Evolutionary conservation across 2,888 invertebrate species (phyloP).

Genomic region (Eucriotettix oculatus): DNA sequence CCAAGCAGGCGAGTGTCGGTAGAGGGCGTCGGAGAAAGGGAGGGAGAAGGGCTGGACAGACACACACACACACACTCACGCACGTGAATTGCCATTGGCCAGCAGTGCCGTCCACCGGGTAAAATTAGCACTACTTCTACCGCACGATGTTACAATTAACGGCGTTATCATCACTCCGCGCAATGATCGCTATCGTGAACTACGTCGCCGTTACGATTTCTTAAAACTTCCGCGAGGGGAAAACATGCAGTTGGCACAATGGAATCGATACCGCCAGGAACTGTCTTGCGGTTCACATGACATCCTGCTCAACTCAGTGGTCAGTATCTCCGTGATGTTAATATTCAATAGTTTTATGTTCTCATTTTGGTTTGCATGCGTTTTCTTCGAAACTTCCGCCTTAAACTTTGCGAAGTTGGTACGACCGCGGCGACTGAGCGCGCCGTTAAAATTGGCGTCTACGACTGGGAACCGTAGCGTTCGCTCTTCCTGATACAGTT

Average conservation of each 20-base stretch:
- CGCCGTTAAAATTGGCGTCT: no score
- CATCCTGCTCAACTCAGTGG: no score
- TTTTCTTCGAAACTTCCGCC: no score
- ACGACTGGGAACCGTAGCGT: no score
- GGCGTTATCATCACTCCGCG: neutral
- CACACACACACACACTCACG: neutral
- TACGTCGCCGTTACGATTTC: neutral
- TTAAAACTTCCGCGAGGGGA: neutral
- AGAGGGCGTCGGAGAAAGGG: neutral
- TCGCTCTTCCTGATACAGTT: neutral
- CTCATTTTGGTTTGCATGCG: no score
- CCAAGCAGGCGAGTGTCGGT: neutral
- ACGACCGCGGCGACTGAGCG: no score
- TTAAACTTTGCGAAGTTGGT: no score
- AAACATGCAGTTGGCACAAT: neutral
- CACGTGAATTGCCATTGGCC: neutral
- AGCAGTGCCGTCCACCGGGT: neutral
- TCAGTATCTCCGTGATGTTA: no score
- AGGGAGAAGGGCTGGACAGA: neutral
- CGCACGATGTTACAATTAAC: neutral
- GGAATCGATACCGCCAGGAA: neutral
- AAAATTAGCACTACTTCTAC: neutral
- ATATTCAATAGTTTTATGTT: no score
- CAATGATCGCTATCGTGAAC: no score
- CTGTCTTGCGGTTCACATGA: neutral